Base-by-base conservation (phyloP, 2,797 vertebrate species). In the Gadopsis bispinosus region DNA sequence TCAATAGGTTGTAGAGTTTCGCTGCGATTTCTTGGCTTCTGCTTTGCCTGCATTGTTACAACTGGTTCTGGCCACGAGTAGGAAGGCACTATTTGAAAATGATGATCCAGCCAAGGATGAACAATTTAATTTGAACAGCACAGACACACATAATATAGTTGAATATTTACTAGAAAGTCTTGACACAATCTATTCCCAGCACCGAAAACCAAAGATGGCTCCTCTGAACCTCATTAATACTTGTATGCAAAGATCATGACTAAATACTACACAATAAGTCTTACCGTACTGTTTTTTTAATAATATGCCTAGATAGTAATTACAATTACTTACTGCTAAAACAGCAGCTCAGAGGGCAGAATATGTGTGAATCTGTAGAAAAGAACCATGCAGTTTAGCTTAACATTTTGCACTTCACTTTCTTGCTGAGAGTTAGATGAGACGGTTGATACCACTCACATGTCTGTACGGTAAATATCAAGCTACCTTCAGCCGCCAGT, bases 1-100 rank as follows among this genome's bases (percentile, higher is more conserved):
- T 84, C 84, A 43, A 76, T 81, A 67, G 58, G 55, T 63, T 83
- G 20, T 58, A 16, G 68, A 62, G 48, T 84, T 85, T 83, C 26
- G 69, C 74, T 61, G 77, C 80, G 69, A 20, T 83, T 81, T 79
- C 43, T 68, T 77, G 56, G 61, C 66, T 59, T 64, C 60, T 55
- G 13, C n/a, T 67, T 84, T 75, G 71, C 48, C n/a, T 78, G 37
- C 20, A 54, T 51, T 56, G 9, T 60, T 53, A 19, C 54, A 31
- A 20, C 35, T 0, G 1, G 22, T 33, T 51, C 37, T 63, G 33
- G 37, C 41, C 65, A 39, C 10, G 0, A n/a, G 54, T 70, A 65
- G 59, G 43, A 71, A 33, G 20, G 47, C n/a, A 51, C 35, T n/a
- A 6, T 63, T 43, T 31, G 12, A 48, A 58, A 68, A 48, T 9